Base-by-base conservation (phyloP, 2,888 invertebrate species). In the Ophion ellenae region DNA sequence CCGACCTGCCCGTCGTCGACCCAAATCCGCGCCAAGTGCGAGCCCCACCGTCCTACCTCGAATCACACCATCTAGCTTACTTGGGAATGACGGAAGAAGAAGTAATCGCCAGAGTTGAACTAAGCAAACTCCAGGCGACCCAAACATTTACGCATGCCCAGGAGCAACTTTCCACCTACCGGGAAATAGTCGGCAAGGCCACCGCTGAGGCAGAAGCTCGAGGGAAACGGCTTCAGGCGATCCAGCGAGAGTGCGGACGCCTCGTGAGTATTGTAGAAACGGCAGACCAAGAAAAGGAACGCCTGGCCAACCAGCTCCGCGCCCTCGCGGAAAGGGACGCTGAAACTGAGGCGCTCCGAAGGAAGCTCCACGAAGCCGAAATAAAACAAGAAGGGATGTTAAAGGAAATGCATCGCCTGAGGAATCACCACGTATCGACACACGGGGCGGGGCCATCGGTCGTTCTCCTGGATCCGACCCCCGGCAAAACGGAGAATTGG, bases 321-420 rank as follows among this genome's bases (percentile, higher is more conserved):
- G 28, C 61, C 11, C 40, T 45, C 14, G 6, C 63, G 40, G 61
- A 74, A 14, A 74, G 24, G 61, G 74, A 74, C 7, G 74, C 14
- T 7, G 74, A 63, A 24, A 24, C 40, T 2, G 61, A 61, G 10
- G 17, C 11, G 2, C 57, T 74, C 5, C 74, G 63, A 36, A 11
- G 9, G 24, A 63, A 57, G 32, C 74, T 74, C 63, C 74, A 24
- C 2, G 63, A 74, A 63, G 74, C 63, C 45, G 63, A 74, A 2
- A 24, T 32, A 3, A 63, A 74, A 74, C 74, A 74, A 45, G 24
- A 24, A 45, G 40, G 40, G 24, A 74, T 74, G 74, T 2, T 74
- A 24, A 20, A 61, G 32, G 73, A 73, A 61, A 73, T 61, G 73
- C 73, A 73, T 14, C 73, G 73, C 24, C 17, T 63, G 61, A 74